Percentiles rank a stretch among this genome's conserved stretches.
Evolutionary conservation across 2,113 vertebrate genomes (phyloP).

Genomic region (Eclectus roratus): DNA sequence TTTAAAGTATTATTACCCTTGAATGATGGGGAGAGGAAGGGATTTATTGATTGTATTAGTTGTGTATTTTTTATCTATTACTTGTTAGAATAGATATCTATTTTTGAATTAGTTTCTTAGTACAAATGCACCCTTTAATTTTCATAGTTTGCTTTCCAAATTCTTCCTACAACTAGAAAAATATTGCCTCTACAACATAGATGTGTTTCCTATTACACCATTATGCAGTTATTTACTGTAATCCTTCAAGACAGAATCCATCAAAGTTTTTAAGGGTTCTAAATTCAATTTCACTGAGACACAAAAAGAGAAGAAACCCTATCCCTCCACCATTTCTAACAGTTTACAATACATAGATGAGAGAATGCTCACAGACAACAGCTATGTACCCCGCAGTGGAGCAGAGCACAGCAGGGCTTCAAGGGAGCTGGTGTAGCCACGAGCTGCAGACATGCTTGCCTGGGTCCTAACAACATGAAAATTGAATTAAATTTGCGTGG

Average conservation of each 20-base stretch:
- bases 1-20: not conserved
- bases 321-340: too few relatives aligned
- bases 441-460: fast-evolving
- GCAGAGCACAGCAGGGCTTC: not conserved
- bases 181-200: not conserved
- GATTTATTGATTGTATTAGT: not conserved
- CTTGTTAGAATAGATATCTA: not conserved
- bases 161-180: not conserved
- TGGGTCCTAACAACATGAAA: not conserved
- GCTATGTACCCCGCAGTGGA: not conserved
- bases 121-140: not conserved
- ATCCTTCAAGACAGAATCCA: not conserved
- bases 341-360: not conserved
- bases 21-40: not conserved
- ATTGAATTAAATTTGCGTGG: not conserved
- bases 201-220: not conserved
- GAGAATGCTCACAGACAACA: too few relatives aligned
- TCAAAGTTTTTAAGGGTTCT: not conserved
- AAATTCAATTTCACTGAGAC: not conserved
- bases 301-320: fast-evolving
- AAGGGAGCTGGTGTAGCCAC: not conserved
- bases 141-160: not conserved
- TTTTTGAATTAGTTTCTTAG: not conserved
- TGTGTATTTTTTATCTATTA: not conserved
- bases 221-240: not conserved